A percentile compares a stretch with the other conserved stretches of the same genome.
phyloP scores from a whole-genome alignment of 2,888 invertebrate species.

The Bhutanitis thaidina region DNA sequence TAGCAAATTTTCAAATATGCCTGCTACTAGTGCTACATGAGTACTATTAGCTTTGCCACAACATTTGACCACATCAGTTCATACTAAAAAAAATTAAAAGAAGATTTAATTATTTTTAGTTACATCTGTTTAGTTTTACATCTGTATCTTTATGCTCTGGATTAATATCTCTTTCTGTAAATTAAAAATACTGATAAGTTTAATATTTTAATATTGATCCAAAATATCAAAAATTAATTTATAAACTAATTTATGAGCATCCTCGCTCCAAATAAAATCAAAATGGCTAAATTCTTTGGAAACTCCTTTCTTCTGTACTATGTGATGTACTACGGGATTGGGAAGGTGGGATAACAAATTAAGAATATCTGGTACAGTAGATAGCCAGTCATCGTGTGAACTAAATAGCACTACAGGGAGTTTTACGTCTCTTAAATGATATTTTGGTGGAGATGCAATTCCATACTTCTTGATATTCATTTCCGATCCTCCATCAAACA shows the following conservation, averaged over 20 bases:
- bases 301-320: conserved; percentile 24
- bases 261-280: conserved; percentile 43
- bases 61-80: no score
- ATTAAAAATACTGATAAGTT: background rate
- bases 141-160: no score
- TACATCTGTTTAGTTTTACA: no score
- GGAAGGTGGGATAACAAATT: conserved; percentile 32
- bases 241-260: conserved; percentile 34
- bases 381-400: conserved; percentile 42
- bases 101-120: no score
- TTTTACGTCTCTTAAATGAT: conserved; percentile 33
- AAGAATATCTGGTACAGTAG: conserved; percentile 31
- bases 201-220: conserved; percentile 13
- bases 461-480: conserved; percentile 33
- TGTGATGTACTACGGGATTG: conserved; percentile 32
- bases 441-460: conserved; percentile 28
- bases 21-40: no score
- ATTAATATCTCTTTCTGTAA: no score
- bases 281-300: conserved; percentile 38
- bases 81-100: no score
- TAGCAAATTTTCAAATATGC: no score
- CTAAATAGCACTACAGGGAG: conserved; percentile 38
- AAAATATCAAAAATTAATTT: conserved; percentile 27
- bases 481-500: conserved; percentile 34
- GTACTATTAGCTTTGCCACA: no score